These are phyloP conservation scores for Donacobius atricapilla DNA, from an alignment of 2,113 vertebrate species.

Conservation along the genomic window DNA sequence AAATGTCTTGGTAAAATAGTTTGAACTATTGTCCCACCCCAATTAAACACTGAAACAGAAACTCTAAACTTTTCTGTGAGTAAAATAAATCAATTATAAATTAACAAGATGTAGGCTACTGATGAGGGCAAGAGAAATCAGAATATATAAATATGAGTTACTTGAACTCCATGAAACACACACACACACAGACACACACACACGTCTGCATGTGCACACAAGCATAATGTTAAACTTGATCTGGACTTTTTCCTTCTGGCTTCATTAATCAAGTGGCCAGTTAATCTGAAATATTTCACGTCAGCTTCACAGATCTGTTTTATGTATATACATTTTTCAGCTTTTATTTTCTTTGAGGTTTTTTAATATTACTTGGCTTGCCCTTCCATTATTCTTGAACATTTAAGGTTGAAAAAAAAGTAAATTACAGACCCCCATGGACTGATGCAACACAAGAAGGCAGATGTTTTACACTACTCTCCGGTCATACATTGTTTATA, in stretches of 20 bases:
- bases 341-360: constrained; percentile 70
- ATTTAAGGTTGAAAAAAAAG: constrained; percentile 39
- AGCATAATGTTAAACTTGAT: not conserved
- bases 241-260: constrained; percentile 61
- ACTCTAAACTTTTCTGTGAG: not conserved
- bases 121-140: constrained; percentile 12
- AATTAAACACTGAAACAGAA: not conserved
- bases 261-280: constrained; percentile 70
- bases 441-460: constrained; percentile 65
- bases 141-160: constrained; percentile 47
- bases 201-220: not conserved
- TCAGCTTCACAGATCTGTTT: constrained; percentile 68
- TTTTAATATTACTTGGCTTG: constrained; percentile 35
- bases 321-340: constrained; percentile 72
- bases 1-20: not conserved
- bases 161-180: constrained; percentile 7
- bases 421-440: constrained; percentile 68
- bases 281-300: constrained; percentile 69
- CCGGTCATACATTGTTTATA: constrained; percentile 33
- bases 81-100: constrained; percentile 37
- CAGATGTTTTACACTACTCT: constrained; percentile 46
- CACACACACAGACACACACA: not conserved
- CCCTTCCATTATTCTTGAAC: constrained; percentile 64
- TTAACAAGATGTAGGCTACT: constrained; percentile 20
- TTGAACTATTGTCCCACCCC: not conserved